These are phyloP conservation scores for Silvanus unidentatus DNA, from an alignment of 2,888 invertebrate genomes.

Conservation along the genomic window DNA sequence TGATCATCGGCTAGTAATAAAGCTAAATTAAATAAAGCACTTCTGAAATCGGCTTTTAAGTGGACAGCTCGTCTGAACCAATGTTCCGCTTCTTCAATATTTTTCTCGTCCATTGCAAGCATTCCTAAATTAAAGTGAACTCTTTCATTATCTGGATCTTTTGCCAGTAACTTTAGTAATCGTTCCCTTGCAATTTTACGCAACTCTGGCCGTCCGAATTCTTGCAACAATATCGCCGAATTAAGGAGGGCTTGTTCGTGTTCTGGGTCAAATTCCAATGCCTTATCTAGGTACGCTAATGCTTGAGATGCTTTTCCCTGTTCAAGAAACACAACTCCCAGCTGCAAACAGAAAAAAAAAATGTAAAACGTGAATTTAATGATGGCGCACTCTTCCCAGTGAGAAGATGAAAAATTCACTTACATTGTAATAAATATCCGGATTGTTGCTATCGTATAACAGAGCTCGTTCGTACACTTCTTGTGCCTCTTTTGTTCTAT, in stretches of 20 bases:
- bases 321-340: slow-evolving; percentile 91
- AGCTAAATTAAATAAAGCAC: slow-evolving; percentile 91
- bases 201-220: slow-evolving; percentile 73
- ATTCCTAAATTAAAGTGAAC: slow-evolving; percentile 94
- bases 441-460: slow-evolving; percentile 87
- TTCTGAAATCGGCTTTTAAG: slow-evolving; percentile 77
- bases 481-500: slow-evolving; percentile 89
- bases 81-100: slow-evolving; percentile 80
- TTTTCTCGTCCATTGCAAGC: slow-evolving; percentile 93
- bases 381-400: neutral
- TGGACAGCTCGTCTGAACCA: slow-evolving; percentile 62
- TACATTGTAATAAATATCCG: slow-evolving; percentile 92
- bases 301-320: slow-evolving; percentile 89
- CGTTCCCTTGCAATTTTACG: slow-evolving; percentile 75
- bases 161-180: slow-evolving; percentile 72
- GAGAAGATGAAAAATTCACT: slow-evolving; percentile 46
- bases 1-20: slow-evolving; percentile 82
- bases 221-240: slow-evolving; percentile 90
- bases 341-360: slow-evolving; percentile 53
- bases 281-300: slow-evolving; percentile 85
- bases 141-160: slow-evolving; percentile 76
- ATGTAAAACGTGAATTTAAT: neutral
- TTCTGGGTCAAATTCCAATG: slow-evolving; percentile 86
- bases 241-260: slow-evolving; percentile 92
- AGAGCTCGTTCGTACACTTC: slow-evolving; percentile 91